Evolutionary conservation across 2,113 vertebrate species (phyloP).

Genomic region (Sakesphorus luctuosus): DNA sequence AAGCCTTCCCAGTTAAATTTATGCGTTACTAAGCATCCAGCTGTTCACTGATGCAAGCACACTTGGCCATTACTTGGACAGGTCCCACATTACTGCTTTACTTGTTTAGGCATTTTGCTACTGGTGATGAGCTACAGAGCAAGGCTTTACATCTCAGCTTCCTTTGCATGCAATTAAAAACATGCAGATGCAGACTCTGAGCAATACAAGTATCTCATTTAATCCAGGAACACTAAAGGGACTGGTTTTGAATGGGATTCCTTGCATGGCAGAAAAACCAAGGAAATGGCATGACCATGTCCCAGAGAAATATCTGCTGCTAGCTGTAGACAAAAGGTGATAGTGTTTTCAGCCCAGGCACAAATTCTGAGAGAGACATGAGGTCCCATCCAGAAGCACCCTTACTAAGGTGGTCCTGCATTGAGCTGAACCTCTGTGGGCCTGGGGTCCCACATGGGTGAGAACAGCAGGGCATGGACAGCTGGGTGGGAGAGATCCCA

Average conservation of each 20-base stretch:
- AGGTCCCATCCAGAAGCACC: neutral
- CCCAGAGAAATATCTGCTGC: neutral
- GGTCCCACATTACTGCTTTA: neutral
- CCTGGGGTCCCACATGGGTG: neutral
- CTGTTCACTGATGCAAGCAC: conserved; percentile 53
- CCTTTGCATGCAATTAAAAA: neutral
- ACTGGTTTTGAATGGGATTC: neutral
- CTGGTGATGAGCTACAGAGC: neutral
- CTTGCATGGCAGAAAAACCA: neutral
- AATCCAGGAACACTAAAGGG: neutral
- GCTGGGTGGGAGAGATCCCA: rapidly evolving
- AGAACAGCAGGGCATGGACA: neutral
- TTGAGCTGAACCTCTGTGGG: neutral
- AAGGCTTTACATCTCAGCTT: neutral
- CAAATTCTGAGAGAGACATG: neutral
- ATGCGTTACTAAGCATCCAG: conserved; percentile 21
- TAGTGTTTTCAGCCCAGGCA: neutral
- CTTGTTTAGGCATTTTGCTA: neutral
- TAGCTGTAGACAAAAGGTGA: neutral
- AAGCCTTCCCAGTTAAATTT: conserved; percentile 21
- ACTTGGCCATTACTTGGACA: conserved; percentile 7
- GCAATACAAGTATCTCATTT: neutral
- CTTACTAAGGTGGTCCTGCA: neutral
- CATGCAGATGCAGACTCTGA: neutral
- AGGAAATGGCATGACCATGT: neutral